Conservation (phyloP, 1,140 invertebrate species). For the Sarcophaga bullata region DNA sequence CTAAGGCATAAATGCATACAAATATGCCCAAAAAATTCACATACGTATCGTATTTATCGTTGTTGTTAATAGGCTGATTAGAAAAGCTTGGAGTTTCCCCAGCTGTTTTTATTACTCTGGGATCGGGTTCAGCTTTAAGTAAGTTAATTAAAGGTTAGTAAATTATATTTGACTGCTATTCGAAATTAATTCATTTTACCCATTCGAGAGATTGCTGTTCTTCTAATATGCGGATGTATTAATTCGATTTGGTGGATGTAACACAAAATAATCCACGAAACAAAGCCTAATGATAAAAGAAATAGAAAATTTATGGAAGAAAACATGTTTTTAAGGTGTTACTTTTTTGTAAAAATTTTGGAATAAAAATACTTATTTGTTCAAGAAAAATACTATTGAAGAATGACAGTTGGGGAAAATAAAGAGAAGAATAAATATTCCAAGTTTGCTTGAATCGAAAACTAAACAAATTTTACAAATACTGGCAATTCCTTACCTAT, state of each 20-base stretch:
- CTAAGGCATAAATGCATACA: slow-evolving; percentile 17
- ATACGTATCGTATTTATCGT: background rate
- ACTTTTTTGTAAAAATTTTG: background rate
- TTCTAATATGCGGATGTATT: background rate
- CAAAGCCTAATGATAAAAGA: slow-evolving; percentile 17
- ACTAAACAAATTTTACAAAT: no score
- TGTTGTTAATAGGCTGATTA: background rate
- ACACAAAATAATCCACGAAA: slow-evolving; percentile 27
- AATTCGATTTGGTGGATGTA: slow-evolving; percentile 9
- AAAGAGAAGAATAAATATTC: no score
- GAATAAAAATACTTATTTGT: background rate
- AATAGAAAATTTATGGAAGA: slow-evolving; percentile 22
- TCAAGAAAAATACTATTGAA: background rate
- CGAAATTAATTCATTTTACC: background rate
- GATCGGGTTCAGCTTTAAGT: background rate
- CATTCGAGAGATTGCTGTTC: background rate
- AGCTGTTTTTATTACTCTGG: background rate
- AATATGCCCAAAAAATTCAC: slow-evolving; percentile 12
- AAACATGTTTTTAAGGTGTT: background rate
- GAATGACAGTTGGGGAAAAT: no score
- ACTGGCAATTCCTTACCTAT: no score
- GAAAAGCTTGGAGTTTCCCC: background rate
- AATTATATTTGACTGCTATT: background rate
- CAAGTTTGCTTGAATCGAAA: no score
- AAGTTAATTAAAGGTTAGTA: background rate